These are phyloP conservation scores for Lasiurus borealis DNA, from an alignment of 2,113 vertebrate genomes.

Conservation along the genomic window DNA sequence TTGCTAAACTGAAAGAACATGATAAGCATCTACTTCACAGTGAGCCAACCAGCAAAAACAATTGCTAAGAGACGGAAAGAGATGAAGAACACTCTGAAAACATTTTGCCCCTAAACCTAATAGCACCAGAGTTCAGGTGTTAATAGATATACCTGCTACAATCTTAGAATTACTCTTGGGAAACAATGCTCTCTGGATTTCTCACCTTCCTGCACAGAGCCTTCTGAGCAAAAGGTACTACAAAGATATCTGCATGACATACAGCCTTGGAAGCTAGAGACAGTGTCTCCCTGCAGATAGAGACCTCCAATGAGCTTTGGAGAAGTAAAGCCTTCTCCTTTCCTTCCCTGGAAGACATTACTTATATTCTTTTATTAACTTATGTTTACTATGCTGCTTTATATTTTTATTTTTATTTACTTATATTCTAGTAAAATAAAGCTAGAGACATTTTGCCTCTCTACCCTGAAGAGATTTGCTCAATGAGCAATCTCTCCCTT, in stretches of 20 bases:
- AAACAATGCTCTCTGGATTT: constrained; percentile 33
- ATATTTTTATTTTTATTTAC: not conserved
- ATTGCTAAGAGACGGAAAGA: not conserved
- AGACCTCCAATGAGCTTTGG: not conserved
- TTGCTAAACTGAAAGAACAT: constrained; percentile 1
- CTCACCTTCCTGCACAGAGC: not conserved
- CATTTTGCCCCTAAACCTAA: not conserved
- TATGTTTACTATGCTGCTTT: not conserved
- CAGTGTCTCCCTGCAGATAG: not conserved
- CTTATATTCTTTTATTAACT: not conserved
- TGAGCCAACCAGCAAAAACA: constrained; percentile 10
- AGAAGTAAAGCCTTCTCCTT: constrained; percentile 35
- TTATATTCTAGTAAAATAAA: constrained; percentile 13
- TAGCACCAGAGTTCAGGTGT: not conserved
- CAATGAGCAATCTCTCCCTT: not conserved
- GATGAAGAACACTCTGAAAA: constrained; percentile 10
- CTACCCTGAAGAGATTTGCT: not conserved
- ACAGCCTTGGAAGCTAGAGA: not conserved
- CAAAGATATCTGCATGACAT: not conserved
- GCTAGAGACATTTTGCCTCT: not conserved
- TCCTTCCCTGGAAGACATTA: not conserved
- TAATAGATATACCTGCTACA: not conserved
- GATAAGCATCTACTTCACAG: not conserved
- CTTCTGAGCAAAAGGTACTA: not conserved
- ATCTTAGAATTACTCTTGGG: not conserved